phyloP scores from a whole-genome alignment of 1,140 invertebrate species.

The Pararge aegeria region DNA sequence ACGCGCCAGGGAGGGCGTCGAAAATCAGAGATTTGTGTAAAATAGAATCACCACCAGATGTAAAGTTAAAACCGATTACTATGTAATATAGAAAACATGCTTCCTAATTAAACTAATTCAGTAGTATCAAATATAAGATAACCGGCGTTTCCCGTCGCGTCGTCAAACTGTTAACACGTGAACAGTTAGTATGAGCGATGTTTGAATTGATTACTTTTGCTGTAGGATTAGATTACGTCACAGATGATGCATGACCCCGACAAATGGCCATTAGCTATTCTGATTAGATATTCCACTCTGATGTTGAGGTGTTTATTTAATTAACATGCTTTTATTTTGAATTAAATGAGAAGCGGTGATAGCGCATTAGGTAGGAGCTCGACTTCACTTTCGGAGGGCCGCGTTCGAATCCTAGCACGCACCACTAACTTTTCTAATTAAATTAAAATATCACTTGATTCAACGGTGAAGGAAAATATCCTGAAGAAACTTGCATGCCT shows the following conservation, averaged over 20 bases:
- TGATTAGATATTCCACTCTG: background rate
- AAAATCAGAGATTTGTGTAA: too few species aligned
- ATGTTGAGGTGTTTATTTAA: background rate
- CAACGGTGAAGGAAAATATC: too few species aligned
- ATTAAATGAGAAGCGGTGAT: too few species aligned
- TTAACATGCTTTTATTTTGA: background rate
- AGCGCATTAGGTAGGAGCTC: too few species aligned
- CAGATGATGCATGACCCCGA: constrained; percentile 9
- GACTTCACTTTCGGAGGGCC: too few species aligned
- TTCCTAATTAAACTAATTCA: constrained; percentile 10
- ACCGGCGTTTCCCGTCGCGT: background rate
- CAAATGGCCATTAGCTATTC: background rate
- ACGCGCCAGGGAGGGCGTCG: too few species aligned
- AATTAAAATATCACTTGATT: too few species aligned
- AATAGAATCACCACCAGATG: too few species aligned
- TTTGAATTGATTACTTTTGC: constrained; percentile 8
- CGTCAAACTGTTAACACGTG: constrained; percentile 4
- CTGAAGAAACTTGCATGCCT: too few species aligned
- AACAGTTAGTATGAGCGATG: constrained; percentile 9
- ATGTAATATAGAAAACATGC: background rate
- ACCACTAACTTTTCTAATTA: too few species aligned
- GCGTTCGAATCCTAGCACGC: too few species aligned
- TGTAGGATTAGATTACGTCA: constrained; percentile 10
- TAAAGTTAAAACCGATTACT: too few species aligned
- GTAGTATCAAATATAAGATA: constrained; percentile 11